Evolutionary conservation across 2,797 vertebrate species (phyloP).

Genomic region (Peromyscus aztecus): DNA sequence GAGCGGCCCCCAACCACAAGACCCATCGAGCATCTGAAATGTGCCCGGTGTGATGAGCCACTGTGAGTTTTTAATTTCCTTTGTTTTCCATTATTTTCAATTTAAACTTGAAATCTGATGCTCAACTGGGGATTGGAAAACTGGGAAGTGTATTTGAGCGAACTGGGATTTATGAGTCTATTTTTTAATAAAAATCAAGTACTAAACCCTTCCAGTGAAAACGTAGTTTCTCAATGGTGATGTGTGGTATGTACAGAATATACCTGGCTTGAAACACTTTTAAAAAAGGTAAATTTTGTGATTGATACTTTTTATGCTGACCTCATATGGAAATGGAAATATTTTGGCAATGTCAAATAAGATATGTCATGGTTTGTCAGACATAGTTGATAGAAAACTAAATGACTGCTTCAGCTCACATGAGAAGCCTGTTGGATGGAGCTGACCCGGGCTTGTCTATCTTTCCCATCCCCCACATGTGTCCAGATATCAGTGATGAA

Average conservation of each 20-base stretch:
- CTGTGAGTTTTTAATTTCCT: conserved; percentile 3
- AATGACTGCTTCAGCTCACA: not conserved
- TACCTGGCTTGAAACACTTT: not conserved
- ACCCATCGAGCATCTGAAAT: not conserved
- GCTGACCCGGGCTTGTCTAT: not conserved
- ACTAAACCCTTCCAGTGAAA: not conserved
- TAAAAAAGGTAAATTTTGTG: not conserved
- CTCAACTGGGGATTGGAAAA: not conserved
- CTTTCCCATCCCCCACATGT: not conserved
- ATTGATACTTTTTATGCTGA: not conserved
- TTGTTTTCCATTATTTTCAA: conserved; percentile 21
- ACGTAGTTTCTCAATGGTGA: not conserved
- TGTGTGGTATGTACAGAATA: not conserved
- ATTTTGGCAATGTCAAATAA: not conserved
- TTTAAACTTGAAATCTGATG: conserved; percentile 4
- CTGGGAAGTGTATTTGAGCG: not conserved
- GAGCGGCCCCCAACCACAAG: not conserved
- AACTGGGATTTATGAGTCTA: not conserved
- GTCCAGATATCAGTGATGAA: not conserved
- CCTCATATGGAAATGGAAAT: conserved; percentile 2
- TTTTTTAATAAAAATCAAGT: conserved; percentile 20
- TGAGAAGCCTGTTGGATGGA: not conserved
- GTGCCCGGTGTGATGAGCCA: not conserved
- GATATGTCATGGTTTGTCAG: not conserved
- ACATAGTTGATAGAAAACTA: not conserved